A percentile compares a stretch with the other conserved stretches of the same genome.
These are phyloP conservation scores for Conops quadrifasciatus DNA, from an alignment of 2,888 invertebrate genomes.

Conservation along the genomic window DNA sequence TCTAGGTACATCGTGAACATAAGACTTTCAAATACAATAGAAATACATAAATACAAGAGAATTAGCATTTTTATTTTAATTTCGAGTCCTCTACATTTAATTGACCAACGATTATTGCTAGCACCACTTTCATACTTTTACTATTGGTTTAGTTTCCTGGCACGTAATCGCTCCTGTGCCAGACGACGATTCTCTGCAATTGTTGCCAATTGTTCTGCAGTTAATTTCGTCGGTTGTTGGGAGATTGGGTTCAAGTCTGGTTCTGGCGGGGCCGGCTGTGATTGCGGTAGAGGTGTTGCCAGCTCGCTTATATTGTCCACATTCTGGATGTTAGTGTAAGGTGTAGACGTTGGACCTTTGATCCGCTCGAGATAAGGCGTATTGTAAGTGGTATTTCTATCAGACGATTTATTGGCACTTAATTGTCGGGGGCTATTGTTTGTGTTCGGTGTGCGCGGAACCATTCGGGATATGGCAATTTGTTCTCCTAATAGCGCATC, in stretches of 20 bases:
- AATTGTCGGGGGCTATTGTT: slow-evolving; percentile 37
- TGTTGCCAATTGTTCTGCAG: slow-evolving; percentile 73
- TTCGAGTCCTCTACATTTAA: too few relatives aligned
- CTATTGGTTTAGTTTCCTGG: slow-evolving; percentile 57
- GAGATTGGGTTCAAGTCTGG: slow-evolving; percentile 26
- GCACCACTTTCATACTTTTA: slow-evolving; percentile 20
- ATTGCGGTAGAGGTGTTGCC: slow-evolving; percentile 53
- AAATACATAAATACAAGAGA: too few relatives aligned
- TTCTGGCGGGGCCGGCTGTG: slow-evolving; percentile 50
- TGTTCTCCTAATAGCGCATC: slow-evolving; percentile 73
- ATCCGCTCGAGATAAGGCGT: slow-evolving; percentile 56
- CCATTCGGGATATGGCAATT: slow-evolving; percentile 69
- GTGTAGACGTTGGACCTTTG: slow-evolving; percentile 57
- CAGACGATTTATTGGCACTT: slow-evolving; percentile 39
- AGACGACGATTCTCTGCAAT: slow-evolving; percentile 74
- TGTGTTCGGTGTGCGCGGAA: slow-evolving; percentile 56
- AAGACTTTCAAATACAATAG: too few relatives aligned
- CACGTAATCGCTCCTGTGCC: slow-evolving; percentile 73
- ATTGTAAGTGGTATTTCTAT: slow-evolving; percentile 46
- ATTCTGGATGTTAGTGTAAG: slow-evolving; percentile 45
- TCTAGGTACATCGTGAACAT: too few relatives aligned
- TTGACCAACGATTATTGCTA: too few relatives aligned
- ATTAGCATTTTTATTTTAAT: too few relatives aligned
- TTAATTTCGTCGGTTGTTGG: slow-evolving; percentile 58
- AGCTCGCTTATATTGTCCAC: slow-evolving; percentile 51